These are phyloP conservation scores for Chelonia mydas DNA, from an alignment of 2,797 vertebrate genomes.

Conservation along the genomic window DNA sequence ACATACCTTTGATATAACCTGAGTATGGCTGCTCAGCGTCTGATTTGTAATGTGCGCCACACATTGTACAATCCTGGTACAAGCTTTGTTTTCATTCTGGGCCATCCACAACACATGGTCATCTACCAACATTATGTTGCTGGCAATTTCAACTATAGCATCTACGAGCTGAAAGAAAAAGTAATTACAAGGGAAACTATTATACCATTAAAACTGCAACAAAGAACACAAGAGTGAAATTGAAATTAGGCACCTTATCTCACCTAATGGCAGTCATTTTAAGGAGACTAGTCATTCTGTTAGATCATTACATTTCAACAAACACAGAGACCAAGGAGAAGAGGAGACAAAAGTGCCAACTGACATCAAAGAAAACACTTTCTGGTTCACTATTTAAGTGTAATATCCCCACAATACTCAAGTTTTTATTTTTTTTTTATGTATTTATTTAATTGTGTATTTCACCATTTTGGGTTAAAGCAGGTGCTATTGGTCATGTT, in stretches of 20 bases:
- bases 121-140: conserved; percentile 92
- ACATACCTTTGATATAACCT: conserved; percentile 88
- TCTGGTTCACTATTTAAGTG: background rate
- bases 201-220: background rate
- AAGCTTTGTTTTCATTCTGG: conserved; percentile 90
- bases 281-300: background rate
- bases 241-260: background rate
- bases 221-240: background rate
- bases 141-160: conserved; percentile 89
- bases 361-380: background rate
- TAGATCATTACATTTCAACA: background rate
- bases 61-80: conserved; percentile 90
- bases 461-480: background rate
- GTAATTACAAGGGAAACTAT: background rate
- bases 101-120: conserved; percentile 93
- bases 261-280: background rate
- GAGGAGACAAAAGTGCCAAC: background rate
- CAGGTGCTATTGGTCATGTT: background rate
- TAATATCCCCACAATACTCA: background rate
- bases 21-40: conserved; percentile 81
- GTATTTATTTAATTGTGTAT: background rate
- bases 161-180: conserved; percentile 82
- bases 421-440: background rate
- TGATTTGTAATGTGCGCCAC: conserved; percentile 88
- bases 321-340: background rate